Conservation (phyloP, 2,113 vertebrate species). For the Hippocampus guttulatus region DNA sequence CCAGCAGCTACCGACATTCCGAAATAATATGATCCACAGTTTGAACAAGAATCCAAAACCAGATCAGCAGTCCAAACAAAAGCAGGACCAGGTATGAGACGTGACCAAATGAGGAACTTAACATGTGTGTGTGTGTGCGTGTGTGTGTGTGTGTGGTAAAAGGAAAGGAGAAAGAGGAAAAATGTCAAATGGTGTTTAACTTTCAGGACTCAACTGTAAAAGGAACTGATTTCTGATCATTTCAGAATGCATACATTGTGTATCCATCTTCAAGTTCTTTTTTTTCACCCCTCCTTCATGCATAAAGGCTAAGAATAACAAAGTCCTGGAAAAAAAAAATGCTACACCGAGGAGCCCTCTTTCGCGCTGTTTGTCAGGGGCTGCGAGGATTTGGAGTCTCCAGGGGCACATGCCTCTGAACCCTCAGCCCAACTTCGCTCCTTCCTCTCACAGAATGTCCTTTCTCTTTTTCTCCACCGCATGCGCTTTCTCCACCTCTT, state of each 20-base stretch:
- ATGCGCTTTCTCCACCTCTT: slow-evolving; percentile 28
- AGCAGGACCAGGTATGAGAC: neutral
- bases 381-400: slow-evolving; percentile 59
- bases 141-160: too few relatives aligned
- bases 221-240: neutral
- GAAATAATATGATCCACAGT: neutral
- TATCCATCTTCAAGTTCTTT: slow-evolving; percentile 7
- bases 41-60: neutral
- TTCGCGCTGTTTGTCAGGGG: slow-evolving; percentile 50
- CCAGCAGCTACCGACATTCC: too few relatives aligned
- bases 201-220: neutral
- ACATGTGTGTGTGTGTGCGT: too few relatives aligned
- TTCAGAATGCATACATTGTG: slow-evolving; percentile 3
- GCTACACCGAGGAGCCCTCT: slow-evolving; percentile 23
- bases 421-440: slow-evolving; percentile 64
- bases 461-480: slow-evolving; percentile 35
- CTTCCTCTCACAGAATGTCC: slow-evolving; percentile 37
- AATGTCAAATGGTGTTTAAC: neutral
- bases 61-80: neutral
- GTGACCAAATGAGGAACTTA: too few relatives aligned
- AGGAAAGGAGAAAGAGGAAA: too few relatives aligned
- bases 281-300: slow-evolving; percentile 11
- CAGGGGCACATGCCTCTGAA: slow-evolving; percentile 65
- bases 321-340: slow-evolving; percentile 29
- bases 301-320: slow-evolving; percentile 27